A percentile compares a stretch with the other conserved stretches of the same genome.
Conservation (phyloP, 2,888 invertebrate genomes). For the Linnaemya vulpina region DNA sequence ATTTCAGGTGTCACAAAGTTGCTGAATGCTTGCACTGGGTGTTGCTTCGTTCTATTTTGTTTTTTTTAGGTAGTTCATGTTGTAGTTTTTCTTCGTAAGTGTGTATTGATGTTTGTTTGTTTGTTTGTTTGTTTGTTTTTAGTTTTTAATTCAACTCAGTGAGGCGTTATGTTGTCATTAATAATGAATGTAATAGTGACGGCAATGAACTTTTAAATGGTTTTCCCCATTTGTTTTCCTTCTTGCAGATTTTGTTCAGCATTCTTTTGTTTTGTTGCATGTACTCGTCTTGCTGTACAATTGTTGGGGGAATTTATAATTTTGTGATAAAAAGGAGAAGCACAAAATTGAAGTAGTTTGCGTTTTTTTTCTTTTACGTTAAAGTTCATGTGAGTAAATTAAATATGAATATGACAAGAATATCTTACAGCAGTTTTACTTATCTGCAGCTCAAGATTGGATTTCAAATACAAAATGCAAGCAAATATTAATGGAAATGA, state of each 20-base stretch:
- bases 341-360: conserved; percentile 51
- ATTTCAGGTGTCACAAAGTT: conserved; percentile 57
- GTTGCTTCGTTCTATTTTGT: conserved; percentile 5
- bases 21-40: conserved; percentile 29
- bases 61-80: conserved; percentile 29
- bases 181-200: conserved; percentile 80
- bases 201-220: conserved; percentile 83
- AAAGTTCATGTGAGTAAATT: conserved; percentile 41
- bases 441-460: not conserved
- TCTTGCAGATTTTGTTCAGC: conserved; percentile 23
- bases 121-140: conserved; percentile 5
- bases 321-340: conserved; percentile 24
- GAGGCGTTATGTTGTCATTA: conserved; percentile 78
- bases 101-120: conserved; percentile 66
- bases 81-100: conserved; percentile 59
- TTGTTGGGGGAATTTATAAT: conserved; percentile 50
- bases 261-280: conserved; percentile 41
- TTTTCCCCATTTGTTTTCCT: conserved; percentile 39
- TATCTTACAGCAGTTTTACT: not conserved
- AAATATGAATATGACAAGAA: conserved; percentile 29
- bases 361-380: not conserved
- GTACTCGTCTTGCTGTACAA: not conserved
- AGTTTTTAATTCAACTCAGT: conserved; percentile 65
- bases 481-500: conserved; percentile 15
- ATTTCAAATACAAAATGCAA: not conserved